Conservation (phyloP, 2,797 vertebrate species). For the Antrozous pallidus region DNA sequence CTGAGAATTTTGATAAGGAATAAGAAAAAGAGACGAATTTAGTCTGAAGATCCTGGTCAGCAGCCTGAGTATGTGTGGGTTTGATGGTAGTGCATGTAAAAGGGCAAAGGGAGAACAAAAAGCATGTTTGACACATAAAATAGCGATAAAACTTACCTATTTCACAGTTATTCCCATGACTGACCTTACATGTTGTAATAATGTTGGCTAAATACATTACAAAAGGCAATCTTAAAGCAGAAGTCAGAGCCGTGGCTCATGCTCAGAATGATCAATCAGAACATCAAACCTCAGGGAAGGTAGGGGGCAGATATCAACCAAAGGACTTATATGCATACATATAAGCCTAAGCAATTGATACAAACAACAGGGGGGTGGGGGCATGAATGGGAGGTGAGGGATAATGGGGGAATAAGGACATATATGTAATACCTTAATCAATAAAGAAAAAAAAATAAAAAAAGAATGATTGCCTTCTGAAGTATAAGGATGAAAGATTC, state of each 20-base stretch:
- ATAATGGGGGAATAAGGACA: no score
- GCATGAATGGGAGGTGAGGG: no score
- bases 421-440: no score
- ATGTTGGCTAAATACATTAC: neutral
- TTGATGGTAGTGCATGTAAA: neutral
- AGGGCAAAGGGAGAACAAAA: neutral
- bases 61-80: neutral
- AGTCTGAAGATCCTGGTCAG: neutral
- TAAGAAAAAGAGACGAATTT: neutral
- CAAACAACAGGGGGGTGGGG: no score
- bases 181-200: neutral
- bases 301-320: no score
- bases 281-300: no score
- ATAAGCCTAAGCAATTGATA: no score
- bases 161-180: neutral
- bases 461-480: neutral
- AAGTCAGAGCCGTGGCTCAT: neutral
- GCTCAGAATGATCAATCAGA: neutral
- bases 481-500: neutral
- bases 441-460: no score
- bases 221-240: neutral
- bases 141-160: neutral
- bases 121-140: neutral
- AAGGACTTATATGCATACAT: no score
- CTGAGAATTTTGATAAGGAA: neutral